phyloP scores from a whole-genome alignment of 1,140 invertebrate genomes.

The Drosophila sp. region DNA sequence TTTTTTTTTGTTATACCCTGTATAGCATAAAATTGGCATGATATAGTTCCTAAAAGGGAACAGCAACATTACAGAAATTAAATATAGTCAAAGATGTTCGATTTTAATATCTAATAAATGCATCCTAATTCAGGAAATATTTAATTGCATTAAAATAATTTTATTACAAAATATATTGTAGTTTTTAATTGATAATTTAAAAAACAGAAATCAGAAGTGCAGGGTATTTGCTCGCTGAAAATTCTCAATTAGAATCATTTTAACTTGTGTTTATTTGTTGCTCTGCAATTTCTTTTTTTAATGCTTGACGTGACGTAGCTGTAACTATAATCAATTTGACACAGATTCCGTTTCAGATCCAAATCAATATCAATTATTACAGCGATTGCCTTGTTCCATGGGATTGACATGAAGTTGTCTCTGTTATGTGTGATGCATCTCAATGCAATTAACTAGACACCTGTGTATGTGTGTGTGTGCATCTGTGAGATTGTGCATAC shows the following conservation, averaged over 20 bases:
- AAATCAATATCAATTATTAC: slow-evolving; percentile 70
- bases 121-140: no score
- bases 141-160: no score
- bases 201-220: no score
- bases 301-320: slow-evolving; percentile 39
- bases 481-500: background rate
- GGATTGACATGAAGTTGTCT: slow-evolving; percentile 16
- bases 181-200: no score
- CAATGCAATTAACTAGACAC: slow-evolving; percentile 47
- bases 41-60: background rate
- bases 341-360: slow-evolving; percentile 73
- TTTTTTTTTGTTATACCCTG: slow-evolving; percentile 29
- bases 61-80: background rate
- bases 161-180: no score
- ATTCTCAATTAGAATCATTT: background rate
- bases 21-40: background rate
- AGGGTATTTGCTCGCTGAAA: slow-evolving; percentile 3
- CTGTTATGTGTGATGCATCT: slow-evolving; percentile 5
- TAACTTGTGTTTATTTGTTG: slow-evolving; percentile 15
- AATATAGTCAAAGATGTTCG: no score
- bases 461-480: background rate
- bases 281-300: slow-evolving; percentile 18
- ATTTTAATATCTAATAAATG: no score
- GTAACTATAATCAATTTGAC: slow-evolving; percentile 72
- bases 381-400: slow-evolving; percentile 44